Conservation (phyloP, 2,797 vertebrate species). For the Oceanodroma leucorhoa region DNA sequence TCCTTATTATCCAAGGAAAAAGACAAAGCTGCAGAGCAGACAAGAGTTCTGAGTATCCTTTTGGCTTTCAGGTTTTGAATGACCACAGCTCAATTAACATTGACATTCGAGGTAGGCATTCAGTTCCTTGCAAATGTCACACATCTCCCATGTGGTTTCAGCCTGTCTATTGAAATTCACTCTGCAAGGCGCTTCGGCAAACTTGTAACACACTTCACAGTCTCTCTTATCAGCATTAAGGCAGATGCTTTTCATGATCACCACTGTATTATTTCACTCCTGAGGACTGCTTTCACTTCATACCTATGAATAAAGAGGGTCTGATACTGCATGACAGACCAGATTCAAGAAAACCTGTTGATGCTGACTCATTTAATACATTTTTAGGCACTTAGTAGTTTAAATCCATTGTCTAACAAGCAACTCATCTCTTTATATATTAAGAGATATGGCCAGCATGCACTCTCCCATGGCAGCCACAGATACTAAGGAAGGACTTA, state of each 20-base stretch:
- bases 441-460: background rate
- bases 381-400: constrained; percentile 33
- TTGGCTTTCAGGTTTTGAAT: background rate
- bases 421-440: background rate
- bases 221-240: background rate
- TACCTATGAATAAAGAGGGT: background rate
- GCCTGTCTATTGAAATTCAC: background rate
- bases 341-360: background rate
- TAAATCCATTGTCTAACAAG: background rate
- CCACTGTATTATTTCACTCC: background rate
- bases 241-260: background rate
- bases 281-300: background rate
- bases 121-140: background rate
- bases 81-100: background rate
- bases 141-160: background rate
- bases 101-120: background rate
- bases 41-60: background rate
- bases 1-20: background rate
- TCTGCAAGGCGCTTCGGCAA: background rate
- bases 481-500: background rate
- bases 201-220: background rate
- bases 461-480: background rate
- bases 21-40: background rate
- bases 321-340: background rate
- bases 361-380: background rate